Conservation (phyloP, 1,140 invertebrate genomes). For the Diploscapter pachys region DNA sequence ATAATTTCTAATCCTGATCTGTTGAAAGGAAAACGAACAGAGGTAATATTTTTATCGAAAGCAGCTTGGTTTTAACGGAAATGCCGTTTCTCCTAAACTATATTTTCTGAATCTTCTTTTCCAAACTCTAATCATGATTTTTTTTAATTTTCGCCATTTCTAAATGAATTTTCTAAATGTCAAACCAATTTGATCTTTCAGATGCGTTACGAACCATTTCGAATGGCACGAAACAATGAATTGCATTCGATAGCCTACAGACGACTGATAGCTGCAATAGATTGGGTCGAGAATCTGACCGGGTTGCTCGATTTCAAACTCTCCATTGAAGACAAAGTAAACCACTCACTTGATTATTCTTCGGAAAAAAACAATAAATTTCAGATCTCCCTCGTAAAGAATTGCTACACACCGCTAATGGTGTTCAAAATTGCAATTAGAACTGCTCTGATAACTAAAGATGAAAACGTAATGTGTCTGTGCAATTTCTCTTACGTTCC, state of each 20-base stretch:
- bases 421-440: slow-evolving; percentile 53
- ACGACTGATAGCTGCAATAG: slow-evolving; percentile 56
- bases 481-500: slow-evolving; percentile 59
- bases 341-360: neutral
- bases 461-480: slow-evolving; percentile 50
- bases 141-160: slow-evolving; percentile 9
- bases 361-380: neutral
- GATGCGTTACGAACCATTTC: slow-evolving; percentile 57
- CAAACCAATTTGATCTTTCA: slow-evolving; percentile 14
- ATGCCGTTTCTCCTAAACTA: neutral
- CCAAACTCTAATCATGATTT: neutral
- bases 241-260: slow-evolving; percentile 54
- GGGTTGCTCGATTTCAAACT: slow-evolving; percentile 47
- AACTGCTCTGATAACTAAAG: slow-evolving; percentile 53
- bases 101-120: slow-evolving; percentile 8
- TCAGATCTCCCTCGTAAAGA: slow-evolving; percentile 51
- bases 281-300: slow-evolving; percentile 53
- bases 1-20: slow-evolving; percentile 50
- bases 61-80: too few relatives aligned
- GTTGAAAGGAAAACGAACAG: slow-evolving; percentile 49
- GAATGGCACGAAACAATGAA: slow-evolving; percentile 56
- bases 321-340: slow-evolving; percentile 45
- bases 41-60: slow-evolving; percentile 33
- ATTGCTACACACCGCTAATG: slow-evolving; percentile 53
- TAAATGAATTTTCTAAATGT: slow-evolving; percentile 23